A percentile compares a stretch with the other conserved stretches of the same genome.
phyloP scores from a whole-genome alignment of 1,140 invertebrate genomes.

The Drosophila busckii region DNA sequence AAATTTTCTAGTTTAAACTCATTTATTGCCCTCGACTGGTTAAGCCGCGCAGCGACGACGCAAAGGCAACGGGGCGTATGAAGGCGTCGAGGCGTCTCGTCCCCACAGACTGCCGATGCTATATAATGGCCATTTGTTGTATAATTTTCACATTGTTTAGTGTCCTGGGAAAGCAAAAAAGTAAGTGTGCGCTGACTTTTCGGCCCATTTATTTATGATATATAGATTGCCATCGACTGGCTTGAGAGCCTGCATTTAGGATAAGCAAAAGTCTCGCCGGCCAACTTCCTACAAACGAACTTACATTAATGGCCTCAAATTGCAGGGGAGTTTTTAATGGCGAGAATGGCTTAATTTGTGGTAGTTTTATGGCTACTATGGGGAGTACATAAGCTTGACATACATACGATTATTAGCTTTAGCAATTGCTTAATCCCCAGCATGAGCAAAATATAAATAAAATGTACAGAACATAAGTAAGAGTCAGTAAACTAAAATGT shows the following conservation, averaged over 20 bases:
- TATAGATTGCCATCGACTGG: conserved; percentile 39
- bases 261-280: neutral
- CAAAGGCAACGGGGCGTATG: conserved; percentile 13
- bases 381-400: neutral
- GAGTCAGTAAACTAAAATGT: no score
- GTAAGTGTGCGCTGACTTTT: conserved; percentile 29
- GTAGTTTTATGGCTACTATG: neutral
- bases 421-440: no score
- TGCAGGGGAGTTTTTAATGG: no score
- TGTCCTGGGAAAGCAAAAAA: conserved; percentile 34
- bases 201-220: conserved; percentile 63
- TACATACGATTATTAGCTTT: no score
- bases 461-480: no score
- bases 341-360: conserved; percentile 27
- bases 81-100: conserved; percentile 2
- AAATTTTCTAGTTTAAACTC: conserved; percentile 76
- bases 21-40: conserved; percentile 56
- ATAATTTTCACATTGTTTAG: conserved; percentile 74
- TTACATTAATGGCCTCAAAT: no score
- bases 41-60: conserved; percentile 33
- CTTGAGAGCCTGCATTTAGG: conserved; percentile 13
- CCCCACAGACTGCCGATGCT: conserved; percentile 20
- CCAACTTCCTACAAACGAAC: no score
- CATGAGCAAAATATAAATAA: no score
- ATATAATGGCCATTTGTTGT: conserved; percentile 68